Base-by-base conservation (phyloP, 2,797 vertebrate species). In the Pseudochromis fuscus region DNA sequence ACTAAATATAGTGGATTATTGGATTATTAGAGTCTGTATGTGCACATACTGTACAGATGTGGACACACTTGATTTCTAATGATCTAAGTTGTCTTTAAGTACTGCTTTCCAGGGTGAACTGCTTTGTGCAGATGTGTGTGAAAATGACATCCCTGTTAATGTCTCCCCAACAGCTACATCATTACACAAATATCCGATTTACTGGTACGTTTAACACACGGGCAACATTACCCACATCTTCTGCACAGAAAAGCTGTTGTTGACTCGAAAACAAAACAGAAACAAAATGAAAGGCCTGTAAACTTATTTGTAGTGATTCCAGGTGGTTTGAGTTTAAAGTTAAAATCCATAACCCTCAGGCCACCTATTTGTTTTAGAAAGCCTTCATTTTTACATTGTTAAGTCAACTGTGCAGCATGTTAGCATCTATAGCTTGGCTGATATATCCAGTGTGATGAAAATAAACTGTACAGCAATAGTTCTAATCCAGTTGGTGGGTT, bases 401-500 rank as follows among this genome's bases (percentile, higher is more conserved):
- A 30, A 35, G 61, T 42, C 19, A 15, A 10, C 8, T 42, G 31
- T 61, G 44, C 11, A 42, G 49, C 30, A 58, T 18, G 56, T 5
- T 28, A 37, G 21, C 50, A 24, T 67, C 44, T 16, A 35, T 55
- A 16, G 9, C 37, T 24, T n/a, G 27, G 67, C 57, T 33, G n/a
- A 15, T 57, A 15, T 57, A 45, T 45, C 33, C 21, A 16, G n/a
- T 35, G 25, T 35, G 72, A 61, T 75, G 46, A 59, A 87, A 83
- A 85, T 74, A 79, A 78, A 73, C 57, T 18, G 46, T 8, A 65
- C 59, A 45, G 33, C 33, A 52, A 44, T 45, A 40, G 48, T 45
- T 72, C 28, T 81, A 74, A 87, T 83, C 72, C 75, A 67, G 60
- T 23, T 61, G 70, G 61, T 60, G 61, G 67, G 72, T 74, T 82